These are phyloP conservation scores for Semnornis frantzii DNA, from an alignment of 2,113 vertebrate species.

Conservation along the genomic window DNA sequence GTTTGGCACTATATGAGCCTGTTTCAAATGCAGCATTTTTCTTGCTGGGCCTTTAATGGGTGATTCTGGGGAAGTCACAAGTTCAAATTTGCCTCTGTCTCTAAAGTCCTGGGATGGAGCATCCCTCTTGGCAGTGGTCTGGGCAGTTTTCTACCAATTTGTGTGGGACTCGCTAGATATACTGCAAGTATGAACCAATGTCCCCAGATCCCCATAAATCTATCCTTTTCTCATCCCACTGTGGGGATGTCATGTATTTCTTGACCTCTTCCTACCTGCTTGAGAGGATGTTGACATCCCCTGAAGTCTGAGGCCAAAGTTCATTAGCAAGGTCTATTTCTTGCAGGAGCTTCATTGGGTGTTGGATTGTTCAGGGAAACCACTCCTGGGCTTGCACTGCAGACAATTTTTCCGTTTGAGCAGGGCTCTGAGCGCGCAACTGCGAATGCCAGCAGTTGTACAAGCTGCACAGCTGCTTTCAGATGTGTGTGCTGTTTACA, in stretches of 20 bases:
- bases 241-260: neutral
- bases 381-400: neutral
- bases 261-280: neutral
- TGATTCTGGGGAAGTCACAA: neutral
- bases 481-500: neutral
- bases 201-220: neutral
- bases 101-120: neutral
- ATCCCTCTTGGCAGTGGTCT: neutral
- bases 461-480: conserved; percentile 22
- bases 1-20: neutral
- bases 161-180: neutral
- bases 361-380: neutral
- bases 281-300: neutral
- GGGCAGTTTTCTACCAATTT: neutral
- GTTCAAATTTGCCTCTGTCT: neutral
- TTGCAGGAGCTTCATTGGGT: neutral
- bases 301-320: neutral
- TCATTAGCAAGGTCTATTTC: neutral
- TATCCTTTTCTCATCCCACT: neutral
- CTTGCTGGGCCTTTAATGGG: neutral
- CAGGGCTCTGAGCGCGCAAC: neutral
- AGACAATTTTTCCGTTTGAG: neutral
- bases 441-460: neutral
- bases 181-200: neutral
- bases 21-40: neutral